phyloP scores from a whole-genome alignment of 2,888 invertebrate genomes.

The Laothoe populi region DNA sequence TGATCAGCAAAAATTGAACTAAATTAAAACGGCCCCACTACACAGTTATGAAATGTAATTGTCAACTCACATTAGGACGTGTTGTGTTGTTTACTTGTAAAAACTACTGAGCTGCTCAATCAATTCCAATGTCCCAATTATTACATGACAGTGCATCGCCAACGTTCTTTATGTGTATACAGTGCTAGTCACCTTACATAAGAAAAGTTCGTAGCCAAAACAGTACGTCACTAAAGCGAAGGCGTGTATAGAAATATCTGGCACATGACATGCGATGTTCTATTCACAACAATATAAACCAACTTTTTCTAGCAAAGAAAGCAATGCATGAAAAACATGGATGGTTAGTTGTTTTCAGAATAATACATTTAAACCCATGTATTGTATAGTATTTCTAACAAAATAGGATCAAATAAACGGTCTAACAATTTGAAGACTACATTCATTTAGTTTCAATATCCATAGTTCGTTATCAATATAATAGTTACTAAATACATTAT shows the following conservation, averaged over 20 bases:
- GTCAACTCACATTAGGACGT: conserved; percentile 45
- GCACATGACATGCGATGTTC: conserved; percentile 19
- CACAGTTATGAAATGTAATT: conserved; percentile 48
- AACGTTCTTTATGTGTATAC: conserved; percentile 22
- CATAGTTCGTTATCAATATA: too few species aligned
- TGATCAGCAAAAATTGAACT: conserved; percentile 52
- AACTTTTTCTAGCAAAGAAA: conserved; percentile 6
- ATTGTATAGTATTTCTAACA: too few species aligned
- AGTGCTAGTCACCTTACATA: conserved; percentile 53
- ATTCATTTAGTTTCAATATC: too few species aligned
- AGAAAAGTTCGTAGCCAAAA: conserved; percentile 57
- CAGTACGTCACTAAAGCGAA: conserved; percentile 47
- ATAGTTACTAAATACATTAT: too few species aligned
- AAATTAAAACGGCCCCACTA: conserved; percentile 52
- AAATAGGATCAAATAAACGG: too few species aligned
- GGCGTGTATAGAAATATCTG: conserved; percentile 19
- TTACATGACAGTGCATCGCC: conserved; percentile 14
- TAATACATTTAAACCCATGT: too few species aligned
- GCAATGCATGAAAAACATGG: not conserved
- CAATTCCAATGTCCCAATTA: conserved; percentile 26
- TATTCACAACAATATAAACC: conserved; percentile 20
- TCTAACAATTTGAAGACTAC: too few species aligned
- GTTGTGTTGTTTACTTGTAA: conserved; percentile 19
- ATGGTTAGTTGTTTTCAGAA: too few species aligned
- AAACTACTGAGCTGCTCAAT: conserved; percentile 38